These are phyloP conservation scores for Pelvicachromis taeniatus DNA, from an alignment of 2,113 vertebrate species.

Conservation along the genomic window DNA sequence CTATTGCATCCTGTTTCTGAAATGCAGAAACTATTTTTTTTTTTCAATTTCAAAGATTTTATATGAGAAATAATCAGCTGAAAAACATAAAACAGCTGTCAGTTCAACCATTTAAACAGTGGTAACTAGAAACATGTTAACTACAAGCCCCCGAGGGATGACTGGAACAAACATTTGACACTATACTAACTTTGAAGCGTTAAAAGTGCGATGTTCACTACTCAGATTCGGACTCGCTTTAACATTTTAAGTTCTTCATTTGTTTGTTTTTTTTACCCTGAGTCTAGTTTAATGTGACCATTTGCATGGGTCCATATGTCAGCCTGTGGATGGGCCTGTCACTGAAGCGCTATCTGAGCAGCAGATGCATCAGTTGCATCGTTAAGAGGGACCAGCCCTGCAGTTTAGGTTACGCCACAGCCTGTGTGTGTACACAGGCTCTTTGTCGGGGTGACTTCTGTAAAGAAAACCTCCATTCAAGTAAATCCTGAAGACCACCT, in stretches of 20 bases:
- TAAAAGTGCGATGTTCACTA: not conserved
- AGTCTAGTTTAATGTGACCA: not conserved
- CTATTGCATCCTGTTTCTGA: not conserved
- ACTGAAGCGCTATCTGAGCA: conserved; percentile 36
- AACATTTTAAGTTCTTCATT: not conserved
- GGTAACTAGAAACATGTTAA: not conserved
- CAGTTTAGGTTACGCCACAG: conserved; percentile 66
- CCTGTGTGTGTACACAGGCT: conserved; percentile 65
- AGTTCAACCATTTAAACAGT: not conserved
- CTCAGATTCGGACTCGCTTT: not conserved
- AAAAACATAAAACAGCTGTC: not conserved
- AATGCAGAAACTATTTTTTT: not conserved
- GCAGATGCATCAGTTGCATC: conserved; percentile 47
- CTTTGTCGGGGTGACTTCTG: conserved; percentile 77
- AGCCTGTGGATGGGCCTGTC: conserved; percentile 23
- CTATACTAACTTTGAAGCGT: not conserved
- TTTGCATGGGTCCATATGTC: conserved; percentile 21
- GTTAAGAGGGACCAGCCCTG: conserved; percentile 32
- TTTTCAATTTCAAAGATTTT: not conserved
- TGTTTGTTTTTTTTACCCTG: not conserved
- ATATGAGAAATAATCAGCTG: not conserved
- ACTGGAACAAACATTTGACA: not conserved
- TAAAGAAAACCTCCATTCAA: conserved; percentile 78
- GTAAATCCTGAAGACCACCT: conserved; percentile 79
- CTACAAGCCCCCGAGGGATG: not conserved